These are phyloP conservation scores for Anseranas semipalmata DNA, from an alignment of 2,113 vertebrate genomes.

Conservation along the genomic window DNA sequence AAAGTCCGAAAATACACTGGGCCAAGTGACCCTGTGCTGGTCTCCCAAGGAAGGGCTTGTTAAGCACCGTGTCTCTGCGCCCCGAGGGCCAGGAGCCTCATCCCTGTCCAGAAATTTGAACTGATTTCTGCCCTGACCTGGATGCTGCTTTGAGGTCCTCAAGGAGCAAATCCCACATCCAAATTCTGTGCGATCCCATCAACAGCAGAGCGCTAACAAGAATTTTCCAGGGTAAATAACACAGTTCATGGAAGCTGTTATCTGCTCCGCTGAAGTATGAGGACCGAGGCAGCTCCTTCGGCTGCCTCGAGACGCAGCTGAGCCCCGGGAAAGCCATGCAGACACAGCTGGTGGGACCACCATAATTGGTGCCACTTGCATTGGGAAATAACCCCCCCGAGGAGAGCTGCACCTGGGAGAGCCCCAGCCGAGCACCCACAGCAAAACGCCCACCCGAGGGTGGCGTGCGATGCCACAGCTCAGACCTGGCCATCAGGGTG, in stretches of 20 bases:
- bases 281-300: not conserved
- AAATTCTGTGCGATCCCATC: not conserved
- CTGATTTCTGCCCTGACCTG: not conserved
- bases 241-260: not conserved
- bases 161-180: not conserved
- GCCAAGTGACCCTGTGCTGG: not conserved
- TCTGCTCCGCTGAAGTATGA: not conserved
- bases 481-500: not conserved
- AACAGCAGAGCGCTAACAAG: not conserved
- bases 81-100: not conserved
- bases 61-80: fast-evolving
- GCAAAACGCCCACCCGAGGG: not conserved
- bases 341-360: not conserved
- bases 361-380: not conserved
- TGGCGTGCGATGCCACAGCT: no score
- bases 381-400: not conserved
- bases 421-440: not conserved
- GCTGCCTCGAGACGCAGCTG: not conserved
- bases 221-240: not conserved
- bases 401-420: not conserved
- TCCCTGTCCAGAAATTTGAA: not conserved
- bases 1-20: not conserved
- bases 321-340: not conserved
- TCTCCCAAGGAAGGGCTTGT: not conserved
- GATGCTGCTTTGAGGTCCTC: not conserved